These are phyloP conservation scores for Triplophysa bombifrons DNA, from an alignment of 2,797 vertebrate species.

Conservation along the genomic window DNA sequence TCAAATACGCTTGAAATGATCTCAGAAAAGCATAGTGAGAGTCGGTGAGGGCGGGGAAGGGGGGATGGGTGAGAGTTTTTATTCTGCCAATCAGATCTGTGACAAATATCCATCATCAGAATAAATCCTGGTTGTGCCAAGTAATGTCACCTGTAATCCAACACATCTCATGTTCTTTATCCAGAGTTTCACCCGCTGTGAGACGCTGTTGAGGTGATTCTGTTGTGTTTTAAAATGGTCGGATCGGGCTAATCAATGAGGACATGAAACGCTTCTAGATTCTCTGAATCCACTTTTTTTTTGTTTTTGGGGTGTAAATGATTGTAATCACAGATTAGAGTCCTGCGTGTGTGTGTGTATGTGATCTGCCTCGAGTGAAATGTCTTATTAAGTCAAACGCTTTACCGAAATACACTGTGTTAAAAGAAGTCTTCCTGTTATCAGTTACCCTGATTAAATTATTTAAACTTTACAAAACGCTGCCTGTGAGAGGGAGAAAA, in stretches of 20 bases:
- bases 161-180: not conserved
- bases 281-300: not conserved
- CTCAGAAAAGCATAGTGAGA: slow-evolving; percentile 26
- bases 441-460: slow-evolving; percentile 9
- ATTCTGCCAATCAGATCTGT: slow-evolving; percentile 13
- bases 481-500: not conserved
- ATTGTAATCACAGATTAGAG: slow-evolving; percentile 1
- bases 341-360: not conserved
- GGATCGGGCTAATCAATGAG: not conserved
- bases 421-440: not conserved
- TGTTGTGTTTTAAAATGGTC: not conserved
- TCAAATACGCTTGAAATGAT: slow-evolving; percentile 30
- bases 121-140: slow-evolving; percentile 9
- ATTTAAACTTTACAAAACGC: slow-evolving; percentile 16
- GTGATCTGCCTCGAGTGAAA: not conserved
- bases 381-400: slow-evolving; percentile 14
- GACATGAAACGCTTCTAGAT: slow-evolving; percentile 2
- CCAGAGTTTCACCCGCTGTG: no score
- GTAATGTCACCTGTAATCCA: slow-evolving; percentile 4
- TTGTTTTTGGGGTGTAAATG: not conserved
- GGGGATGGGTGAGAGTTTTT: not conserved
- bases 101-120: not conserved
- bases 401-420: not conserved
- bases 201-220: not conserved
- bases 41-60: not conserved